Conservation (phyloP, 1,140 invertebrate genomes). For the Centruroides sculpturatus region DNA sequence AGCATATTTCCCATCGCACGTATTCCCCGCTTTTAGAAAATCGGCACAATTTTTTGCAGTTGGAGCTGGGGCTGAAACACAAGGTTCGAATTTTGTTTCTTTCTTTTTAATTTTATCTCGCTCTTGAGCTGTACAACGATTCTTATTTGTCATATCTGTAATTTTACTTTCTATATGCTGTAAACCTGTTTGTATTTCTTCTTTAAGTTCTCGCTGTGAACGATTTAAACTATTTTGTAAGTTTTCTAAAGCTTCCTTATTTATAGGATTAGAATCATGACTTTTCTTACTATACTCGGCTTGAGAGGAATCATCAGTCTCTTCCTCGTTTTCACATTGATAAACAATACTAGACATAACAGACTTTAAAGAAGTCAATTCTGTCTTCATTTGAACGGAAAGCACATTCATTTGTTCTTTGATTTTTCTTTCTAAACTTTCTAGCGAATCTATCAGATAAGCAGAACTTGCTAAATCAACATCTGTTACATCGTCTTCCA, state of each 20-base stretch:
- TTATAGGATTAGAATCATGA: too few species aligned
- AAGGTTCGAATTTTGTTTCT: too few species aligned
- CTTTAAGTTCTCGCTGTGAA: conserved; percentile 4
- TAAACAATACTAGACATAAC: too few species aligned
- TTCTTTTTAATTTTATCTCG: too few species aligned
- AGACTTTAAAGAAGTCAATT: too few species aligned
- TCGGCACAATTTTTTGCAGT: conserved; percentile 46
- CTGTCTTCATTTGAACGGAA: not conserved
- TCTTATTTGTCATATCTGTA: not conserved
- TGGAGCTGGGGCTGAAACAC: not conserved
- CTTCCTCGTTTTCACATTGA: too few species aligned
- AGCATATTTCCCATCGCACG: conserved; percentile 72
- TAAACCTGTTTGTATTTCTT: conserved; percentile 9
- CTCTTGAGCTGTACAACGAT: too few species aligned
- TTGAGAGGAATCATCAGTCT: too few species aligned
- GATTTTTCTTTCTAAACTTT: conserved; percentile 10
- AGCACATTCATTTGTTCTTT: conserved; percentile 1
- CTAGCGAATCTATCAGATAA: conserved; percentile 7
- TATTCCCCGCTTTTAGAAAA: conserved; percentile 62
- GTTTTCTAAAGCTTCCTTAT: not conserved
- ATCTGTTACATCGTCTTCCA: not conserved
- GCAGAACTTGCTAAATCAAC: not conserved
- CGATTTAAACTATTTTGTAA: conserved; percentile 6
- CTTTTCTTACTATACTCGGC: too few species aligned
- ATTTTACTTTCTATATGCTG: conserved; percentile 9